Conservation (phyloP, 2,888 invertebrate species). For the Tipula confusa region DNA sequence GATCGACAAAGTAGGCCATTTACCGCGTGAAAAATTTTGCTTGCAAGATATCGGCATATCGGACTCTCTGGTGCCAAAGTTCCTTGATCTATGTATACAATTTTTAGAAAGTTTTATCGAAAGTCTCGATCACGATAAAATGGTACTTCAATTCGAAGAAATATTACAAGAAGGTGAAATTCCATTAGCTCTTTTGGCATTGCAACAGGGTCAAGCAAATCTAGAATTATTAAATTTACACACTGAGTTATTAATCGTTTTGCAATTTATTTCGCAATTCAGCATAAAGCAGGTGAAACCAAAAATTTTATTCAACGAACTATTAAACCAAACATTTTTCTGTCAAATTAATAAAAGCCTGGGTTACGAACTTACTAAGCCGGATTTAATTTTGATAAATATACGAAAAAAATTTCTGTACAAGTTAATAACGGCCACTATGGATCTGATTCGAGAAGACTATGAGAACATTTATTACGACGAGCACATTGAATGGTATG, state of each 20-base stretch:
- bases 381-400: slow-evolving; percentile 64
- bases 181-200: slow-evolving; percentile 66
- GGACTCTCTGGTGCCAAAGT: slow-evolving; percentile 54
- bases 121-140: slow-evolving; percentile 43
- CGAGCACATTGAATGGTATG: slow-evolving; percentile 64
- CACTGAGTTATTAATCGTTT: slow-evolving; percentile 69
- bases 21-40: slow-evolving; percentile 80
- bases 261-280: slow-evolving; percentile 76
- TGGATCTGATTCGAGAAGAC: slow-evolving; percentile 65
- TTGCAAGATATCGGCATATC: slow-evolving; percentile 70
- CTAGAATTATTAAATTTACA: slow-evolving; percentile 74
- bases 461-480: slow-evolving; percentile 53
- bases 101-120: slow-evolving; percentile 44
- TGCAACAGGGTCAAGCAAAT: slow-evolving; percentile 70
- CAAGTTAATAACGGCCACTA: slow-evolving; percentile 66
- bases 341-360: slow-evolving; percentile 51
- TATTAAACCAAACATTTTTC: slow-evolving; percentile 55
- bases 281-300: slow-evolving; percentile 69
- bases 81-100: slow-evolving; percentile 57
- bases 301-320: slow-evolving; percentile 71
- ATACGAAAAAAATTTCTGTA: slow-evolving; percentile 69
- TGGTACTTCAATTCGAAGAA: slow-evolving; percentile 46
- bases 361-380: slow-evolving; percentile 57
- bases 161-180: slow-evolving; percentile 47
- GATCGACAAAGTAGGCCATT: slow-evolving; percentile 74